Conservation (phyloP, 30 jellyfish, hydroid and myxozoan species). For the Turritopsis dohrnii region DNA sequence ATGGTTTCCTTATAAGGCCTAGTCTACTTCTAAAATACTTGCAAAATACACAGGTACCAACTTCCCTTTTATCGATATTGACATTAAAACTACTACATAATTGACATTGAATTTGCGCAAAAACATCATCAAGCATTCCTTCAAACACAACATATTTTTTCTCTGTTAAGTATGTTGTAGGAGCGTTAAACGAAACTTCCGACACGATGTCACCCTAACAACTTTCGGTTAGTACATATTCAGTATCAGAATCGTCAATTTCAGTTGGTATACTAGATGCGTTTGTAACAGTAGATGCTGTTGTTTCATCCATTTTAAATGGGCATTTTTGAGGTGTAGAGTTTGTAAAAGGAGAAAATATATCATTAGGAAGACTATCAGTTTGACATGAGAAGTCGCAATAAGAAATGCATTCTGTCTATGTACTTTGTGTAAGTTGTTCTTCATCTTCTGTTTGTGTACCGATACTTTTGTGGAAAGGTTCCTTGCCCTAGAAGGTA, state of each 20-base stretch:
- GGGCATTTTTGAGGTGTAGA: background rate
- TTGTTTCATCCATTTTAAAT: background rate
- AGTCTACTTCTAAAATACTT: background rate
- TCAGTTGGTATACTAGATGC: background rate
- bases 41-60: background rate
- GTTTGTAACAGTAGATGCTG: background rate
- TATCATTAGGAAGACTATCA: background rate
- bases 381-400: background rate
- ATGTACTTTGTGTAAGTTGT: background rate
- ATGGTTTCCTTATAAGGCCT: background rate
- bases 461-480: background rate
- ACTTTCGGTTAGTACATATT: background rate
- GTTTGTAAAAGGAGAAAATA: background rate
- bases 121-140: conserved; percentile 1
- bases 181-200: background rate
- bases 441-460: background rate
- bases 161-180: background rate
- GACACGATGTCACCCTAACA: too few relatives aligned
- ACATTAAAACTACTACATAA: background rate
- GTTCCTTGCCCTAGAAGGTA: background rate
- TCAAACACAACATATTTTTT: conserved; percentile 8
- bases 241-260: background rate
- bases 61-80: conserved; percentile 11
- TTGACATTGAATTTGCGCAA: background rate
- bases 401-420: background rate